Percentiles rank a stretch among this genome's conserved stretches.
phyloP scores from a whole-genome alignment of 2,888 invertebrate genomes.

The Xylota sylvarum region DNA sequence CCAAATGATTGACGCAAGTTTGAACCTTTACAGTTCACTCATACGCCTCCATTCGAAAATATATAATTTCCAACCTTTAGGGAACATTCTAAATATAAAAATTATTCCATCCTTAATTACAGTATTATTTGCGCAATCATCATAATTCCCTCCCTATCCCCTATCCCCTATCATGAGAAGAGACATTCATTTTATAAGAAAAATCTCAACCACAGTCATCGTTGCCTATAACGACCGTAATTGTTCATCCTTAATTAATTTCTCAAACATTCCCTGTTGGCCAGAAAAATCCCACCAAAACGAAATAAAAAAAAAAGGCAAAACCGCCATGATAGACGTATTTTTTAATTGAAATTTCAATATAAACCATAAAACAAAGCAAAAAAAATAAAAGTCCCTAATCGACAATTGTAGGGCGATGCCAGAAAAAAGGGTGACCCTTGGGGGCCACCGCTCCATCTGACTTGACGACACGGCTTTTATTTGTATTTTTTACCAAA shows the following conservation, averaged over 20 bases:
- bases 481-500: slow-evolving; percentile 20
- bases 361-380: slow-evolving; percentile 56
- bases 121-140: slow-evolving; percentile 44
- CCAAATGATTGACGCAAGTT: too few relatives aligned
- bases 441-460: slow-evolving; percentile 11
- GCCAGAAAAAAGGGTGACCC: slow-evolving; percentile 48
- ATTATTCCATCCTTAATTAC: slow-evolving; percentile 31
- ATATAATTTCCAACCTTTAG: not conserved
- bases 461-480: slow-evolving; percentile 51
- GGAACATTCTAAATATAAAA: not conserved
- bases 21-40: too few relatives aligned
- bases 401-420: slow-evolving; percentile 45
- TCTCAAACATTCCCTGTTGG: slow-evolving; percentile 39
- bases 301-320: slow-evolving; percentile 10
- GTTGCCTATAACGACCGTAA: slow-evolving; percentile 56
- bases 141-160: slow-evolving; percentile 17
- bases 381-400: slow-evolving; percentile 23
- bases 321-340: slow-evolving; percentile 47
- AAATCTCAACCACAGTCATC: slow-evolving; percentile 34
- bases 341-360: slow-evolving; percentile 74
- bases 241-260: slow-evolving; percentile 76
- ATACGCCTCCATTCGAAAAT: not conserved
- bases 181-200: slow-evolving; percentile 1
- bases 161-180: not conserved
- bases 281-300: slow-evolving; percentile 14